Percentiles rank a stretch among this genome's conserved stretches.
Conservation (phyloP, 2,797 vertebrate species). For the Emydoidea blandingii region DNA sequence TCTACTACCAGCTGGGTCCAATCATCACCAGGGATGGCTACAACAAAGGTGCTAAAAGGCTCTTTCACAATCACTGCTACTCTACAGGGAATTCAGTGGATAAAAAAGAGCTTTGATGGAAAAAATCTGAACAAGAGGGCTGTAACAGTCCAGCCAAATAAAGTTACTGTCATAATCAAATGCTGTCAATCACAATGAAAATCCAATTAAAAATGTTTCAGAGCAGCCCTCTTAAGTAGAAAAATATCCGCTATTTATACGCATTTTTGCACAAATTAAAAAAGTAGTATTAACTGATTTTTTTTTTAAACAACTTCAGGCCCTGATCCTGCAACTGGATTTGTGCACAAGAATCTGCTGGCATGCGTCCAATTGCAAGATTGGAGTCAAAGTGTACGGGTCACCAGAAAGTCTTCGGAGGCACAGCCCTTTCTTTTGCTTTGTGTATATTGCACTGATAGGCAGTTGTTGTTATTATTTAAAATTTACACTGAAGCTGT, state of each 20-base stretch:
- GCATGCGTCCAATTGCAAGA: conserved; percentile 71
- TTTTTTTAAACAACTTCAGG: conserved; percentile 44
- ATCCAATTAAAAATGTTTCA: conserved; percentile 83
- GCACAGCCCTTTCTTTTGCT: conserved; percentile 59
- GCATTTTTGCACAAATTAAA: conserved; percentile 71
- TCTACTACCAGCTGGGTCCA: conserved; percentile 89
- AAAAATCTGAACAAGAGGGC: conserved; percentile 71
- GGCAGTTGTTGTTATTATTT: conserved; percentile 71
- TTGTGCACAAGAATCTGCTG: conserved; percentile 51
- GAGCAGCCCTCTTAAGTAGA: conserved; percentile 75
- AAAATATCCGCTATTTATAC: conserved; percentile 78
- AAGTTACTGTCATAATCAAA: conserved; percentile 84
- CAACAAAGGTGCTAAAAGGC: conserved; percentile 97
- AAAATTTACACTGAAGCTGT: conserved; percentile 40
- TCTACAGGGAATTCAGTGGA: conserved; percentile 79
- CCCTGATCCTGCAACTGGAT: conserved; percentile 66
- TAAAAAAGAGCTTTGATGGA: conserved; percentile 77
- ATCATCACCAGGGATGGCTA: conserved; percentile 86
- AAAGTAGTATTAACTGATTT: conserved; percentile 77
- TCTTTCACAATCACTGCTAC: conserved; percentile 88
- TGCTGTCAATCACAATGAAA: conserved; percentile 83
- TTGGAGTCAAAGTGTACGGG: conserved; percentile 66
- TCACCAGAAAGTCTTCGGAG: conserved; percentile 58
- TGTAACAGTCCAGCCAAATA: conserved; percentile 80
- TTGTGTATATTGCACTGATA: conserved; percentile 45